Conservation (phyloP, 2,888 invertebrate species). For the Pharmacophagus antenor region DNA sequence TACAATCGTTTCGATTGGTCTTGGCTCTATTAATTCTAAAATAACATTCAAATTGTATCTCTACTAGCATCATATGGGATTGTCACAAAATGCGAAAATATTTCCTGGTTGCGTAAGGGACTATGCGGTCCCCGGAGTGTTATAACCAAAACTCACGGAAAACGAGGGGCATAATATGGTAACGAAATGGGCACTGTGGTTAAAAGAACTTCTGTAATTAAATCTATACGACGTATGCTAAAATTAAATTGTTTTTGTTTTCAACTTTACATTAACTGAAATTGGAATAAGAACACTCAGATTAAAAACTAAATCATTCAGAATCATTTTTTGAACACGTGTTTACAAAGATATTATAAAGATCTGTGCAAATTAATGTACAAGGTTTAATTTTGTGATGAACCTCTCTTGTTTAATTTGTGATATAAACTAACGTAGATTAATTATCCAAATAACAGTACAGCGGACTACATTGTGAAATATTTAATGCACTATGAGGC, state of each 20-base stretch:
- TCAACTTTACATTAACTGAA: neutral
- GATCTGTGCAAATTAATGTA: neutral
- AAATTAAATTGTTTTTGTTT: no score
- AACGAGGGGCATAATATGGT: neutral
- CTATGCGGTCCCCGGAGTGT: slow-evolving; percentile 1
- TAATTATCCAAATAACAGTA: slow-evolving; percentile 15
- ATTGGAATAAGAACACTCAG: neutral
- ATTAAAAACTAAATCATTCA: neutral
- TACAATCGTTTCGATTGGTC: neutral
- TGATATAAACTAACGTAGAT: slow-evolving; percentile 11
- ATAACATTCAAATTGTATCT: neutral
- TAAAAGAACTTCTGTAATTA: neutral
- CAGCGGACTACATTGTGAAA: slow-evolving; percentile 6
- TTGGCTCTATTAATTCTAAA: neutral
- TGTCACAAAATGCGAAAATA: slow-evolving; percentile 7
- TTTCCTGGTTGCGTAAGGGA: neutral
- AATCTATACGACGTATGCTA: neutral
- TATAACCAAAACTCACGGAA: slow-evolving; percentile 5
- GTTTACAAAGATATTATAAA: neutral
- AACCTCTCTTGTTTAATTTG: slow-evolving; percentile 2
- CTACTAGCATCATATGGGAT: neutral
- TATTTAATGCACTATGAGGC: slow-evolving; percentile 8
- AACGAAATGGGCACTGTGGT: neutral
- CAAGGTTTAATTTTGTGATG: neutral
- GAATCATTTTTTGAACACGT: neutral